Conservation (phyloP, 2,797 vertebrate genomes). For the Pangasius macronema region DNA sequence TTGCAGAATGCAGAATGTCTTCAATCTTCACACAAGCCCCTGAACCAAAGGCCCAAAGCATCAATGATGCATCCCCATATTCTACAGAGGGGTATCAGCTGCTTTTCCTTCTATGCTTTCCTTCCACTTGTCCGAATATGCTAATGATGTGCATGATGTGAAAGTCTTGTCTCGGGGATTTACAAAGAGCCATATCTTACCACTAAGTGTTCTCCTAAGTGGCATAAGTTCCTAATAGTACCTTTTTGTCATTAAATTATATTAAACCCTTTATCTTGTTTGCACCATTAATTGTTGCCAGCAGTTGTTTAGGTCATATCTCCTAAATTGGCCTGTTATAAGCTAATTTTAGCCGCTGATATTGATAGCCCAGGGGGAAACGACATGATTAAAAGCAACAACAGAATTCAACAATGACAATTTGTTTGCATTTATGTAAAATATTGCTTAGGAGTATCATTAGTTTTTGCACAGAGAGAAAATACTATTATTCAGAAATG, state of each 20-base stretch:
- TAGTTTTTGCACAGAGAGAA: background rate
- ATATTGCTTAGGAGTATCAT: background rate
- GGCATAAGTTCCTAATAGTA: background rate
- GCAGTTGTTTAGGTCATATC: background rate
- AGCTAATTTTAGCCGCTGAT: background rate
- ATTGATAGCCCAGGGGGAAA: background rate
- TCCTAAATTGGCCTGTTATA: too few relatives aligned
- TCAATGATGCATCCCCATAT: background rate
- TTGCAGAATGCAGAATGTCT: background rate
- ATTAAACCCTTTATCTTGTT: background rate
- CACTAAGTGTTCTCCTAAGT: background rate
- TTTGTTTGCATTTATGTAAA: background rate
- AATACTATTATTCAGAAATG: background rate
- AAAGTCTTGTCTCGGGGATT: background rate
- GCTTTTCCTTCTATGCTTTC: background rate
- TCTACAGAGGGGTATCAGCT: background rate
- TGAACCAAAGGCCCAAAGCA: background rate
- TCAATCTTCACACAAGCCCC: background rate
- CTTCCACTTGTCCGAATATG: background rate
- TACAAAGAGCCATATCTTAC: background rate
- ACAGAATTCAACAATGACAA: background rate
- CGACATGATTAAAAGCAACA: background rate
- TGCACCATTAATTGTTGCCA: background rate
- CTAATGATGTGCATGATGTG: background rate
- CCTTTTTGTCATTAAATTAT: background rate